These are phyloP conservation scores for Belonocnema kinseyi DNA, from an alignment of 1,140 invertebrate genomes.

Conservation along the genomic window DNA sequence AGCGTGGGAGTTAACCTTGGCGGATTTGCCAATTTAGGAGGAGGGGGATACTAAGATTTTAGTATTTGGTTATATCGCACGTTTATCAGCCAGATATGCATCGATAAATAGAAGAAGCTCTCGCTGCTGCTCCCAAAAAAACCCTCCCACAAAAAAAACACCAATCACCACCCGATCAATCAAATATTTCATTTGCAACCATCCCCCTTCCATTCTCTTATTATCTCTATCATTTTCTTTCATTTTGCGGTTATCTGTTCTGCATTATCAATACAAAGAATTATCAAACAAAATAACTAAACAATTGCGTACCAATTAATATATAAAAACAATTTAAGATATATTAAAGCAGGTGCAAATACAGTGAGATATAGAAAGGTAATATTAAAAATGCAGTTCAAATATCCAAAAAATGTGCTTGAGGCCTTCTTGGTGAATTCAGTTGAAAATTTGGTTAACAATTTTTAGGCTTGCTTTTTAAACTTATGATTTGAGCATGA, in stretches of 20 bases:
- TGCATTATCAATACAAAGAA: too few species aligned
- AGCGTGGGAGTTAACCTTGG: conserved; percentile 57
- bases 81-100: background rate
- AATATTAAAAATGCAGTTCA: background rate
- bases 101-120: conserved; percentile 25
- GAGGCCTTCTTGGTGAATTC: background rate
- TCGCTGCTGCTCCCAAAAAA: background rate
- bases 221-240: too few species aligned
- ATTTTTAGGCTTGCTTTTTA: background rate
- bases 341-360: too few species aligned
- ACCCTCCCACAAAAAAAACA: background rate
- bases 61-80: background rate
- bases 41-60: conserved; percentile 16
- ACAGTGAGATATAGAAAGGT: too few species aligned
- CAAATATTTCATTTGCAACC: background rate
- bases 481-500: background rate
- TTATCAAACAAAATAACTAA: too few species aligned
- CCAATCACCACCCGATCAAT: background rate
- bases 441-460: background rate
- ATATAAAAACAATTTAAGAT: too few species aligned
- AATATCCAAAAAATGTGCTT: background rate
- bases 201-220: background rate
- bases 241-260: too few species aligned
- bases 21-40: conserved; percentile 38
- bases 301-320: too few species aligned